These are phyloP conservation scores for Acanthoscelides obtectus DNA, from an alignment of 2,888 invertebrate genomes.

Conservation along the genomic window DNA sequence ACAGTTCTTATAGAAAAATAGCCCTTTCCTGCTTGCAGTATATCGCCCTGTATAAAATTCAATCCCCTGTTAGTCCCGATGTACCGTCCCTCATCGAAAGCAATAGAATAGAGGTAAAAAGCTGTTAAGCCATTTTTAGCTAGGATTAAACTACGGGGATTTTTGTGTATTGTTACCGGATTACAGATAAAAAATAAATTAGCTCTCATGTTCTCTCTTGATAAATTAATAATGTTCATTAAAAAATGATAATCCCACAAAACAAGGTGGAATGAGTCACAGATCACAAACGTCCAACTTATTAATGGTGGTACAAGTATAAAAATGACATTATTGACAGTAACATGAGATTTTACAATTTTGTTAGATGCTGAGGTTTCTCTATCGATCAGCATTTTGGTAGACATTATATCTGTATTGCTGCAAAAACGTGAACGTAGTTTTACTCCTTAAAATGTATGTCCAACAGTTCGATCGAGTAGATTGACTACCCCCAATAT, in stretches of 20 bases:
- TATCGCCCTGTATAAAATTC: background rate
- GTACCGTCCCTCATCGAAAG: constrained; percentile 22
- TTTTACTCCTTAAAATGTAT: too few relatives aligned
- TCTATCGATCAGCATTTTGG: too few relatives aligned
- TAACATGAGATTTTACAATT: too few relatives aligned
- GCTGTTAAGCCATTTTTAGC: constrained; percentile 17
- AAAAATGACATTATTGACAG: too few relatives aligned
- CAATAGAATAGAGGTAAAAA: constrained; percentile 13
- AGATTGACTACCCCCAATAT: too few relatives aligned
- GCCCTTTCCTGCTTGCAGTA: background rate
- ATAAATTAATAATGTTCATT: background rate
- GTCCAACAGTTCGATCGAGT: too few relatives aligned
- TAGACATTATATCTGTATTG: too few relatives aligned
- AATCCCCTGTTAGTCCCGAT: background rate
- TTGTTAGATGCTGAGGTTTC: too few relatives aligned
- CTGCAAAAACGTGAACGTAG: too few relatives aligned
- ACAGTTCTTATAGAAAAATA: too few relatives aligned
- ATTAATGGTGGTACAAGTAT: too few relatives aligned
- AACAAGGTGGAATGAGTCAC: background rate
- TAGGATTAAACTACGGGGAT: constrained; percentile 6
- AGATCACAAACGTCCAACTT: background rate
- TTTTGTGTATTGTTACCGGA: constrained; percentile 4
- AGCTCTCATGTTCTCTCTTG: background rate
- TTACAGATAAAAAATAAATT: background rate
- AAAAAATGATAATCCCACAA: background rate